Percentiles rank a stretch among this genome's conserved stretches.
Conservation (phyloP, 1,140 invertebrate species). For the Ooceraea biroi region DNA sequence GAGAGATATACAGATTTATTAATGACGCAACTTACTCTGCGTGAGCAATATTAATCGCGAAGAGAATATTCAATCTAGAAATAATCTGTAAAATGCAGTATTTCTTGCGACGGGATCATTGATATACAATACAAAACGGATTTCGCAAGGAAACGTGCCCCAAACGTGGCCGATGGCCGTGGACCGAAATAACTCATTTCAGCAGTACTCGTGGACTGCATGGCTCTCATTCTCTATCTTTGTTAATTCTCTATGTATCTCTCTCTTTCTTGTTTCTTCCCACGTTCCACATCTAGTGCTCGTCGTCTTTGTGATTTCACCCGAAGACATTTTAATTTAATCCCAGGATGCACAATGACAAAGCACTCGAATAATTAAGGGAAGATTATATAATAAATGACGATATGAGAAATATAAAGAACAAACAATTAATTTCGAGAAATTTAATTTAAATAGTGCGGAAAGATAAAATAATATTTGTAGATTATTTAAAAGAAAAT, state of each 20-base stretch:
- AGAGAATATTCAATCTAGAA: constrained; percentile 52
- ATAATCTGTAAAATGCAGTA: constrained; percentile 63
- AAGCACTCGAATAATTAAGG: neutral
- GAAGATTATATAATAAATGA: constrained; percentile 9
- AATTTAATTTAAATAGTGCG: neutral
- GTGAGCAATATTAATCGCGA: neutral
- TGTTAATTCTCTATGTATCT: constrained; percentile 21
- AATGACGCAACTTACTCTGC: neutral
- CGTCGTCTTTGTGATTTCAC: constrained; percentile 11
- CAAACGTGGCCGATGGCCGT: constrained; percentile 74
- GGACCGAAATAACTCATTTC: constrained; percentile 75
- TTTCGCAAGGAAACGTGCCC: constrained; percentile 77
- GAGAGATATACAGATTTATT: neutral
- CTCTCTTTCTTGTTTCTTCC: constrained; percentile 26
- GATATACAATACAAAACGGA: constrained; percentile 77
- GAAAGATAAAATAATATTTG: neutral
- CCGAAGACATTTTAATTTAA: constrained; percentile 29
- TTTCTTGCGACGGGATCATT: constrained; percentile 54
- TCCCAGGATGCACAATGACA: neutral
- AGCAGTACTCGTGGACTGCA: constrained; percentile 66
- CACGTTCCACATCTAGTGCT: constrained; percentile 18
- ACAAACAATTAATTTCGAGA: neutral
- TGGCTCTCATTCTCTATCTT: constrained; percentile 59
- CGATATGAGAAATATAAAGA: neutral
- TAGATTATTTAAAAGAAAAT: neutral